Evolutionary conservation across 2,113 vertebrate genomes (phyloP).

Genomic region (Gnathonemus echidnorhynchus): DNA sequence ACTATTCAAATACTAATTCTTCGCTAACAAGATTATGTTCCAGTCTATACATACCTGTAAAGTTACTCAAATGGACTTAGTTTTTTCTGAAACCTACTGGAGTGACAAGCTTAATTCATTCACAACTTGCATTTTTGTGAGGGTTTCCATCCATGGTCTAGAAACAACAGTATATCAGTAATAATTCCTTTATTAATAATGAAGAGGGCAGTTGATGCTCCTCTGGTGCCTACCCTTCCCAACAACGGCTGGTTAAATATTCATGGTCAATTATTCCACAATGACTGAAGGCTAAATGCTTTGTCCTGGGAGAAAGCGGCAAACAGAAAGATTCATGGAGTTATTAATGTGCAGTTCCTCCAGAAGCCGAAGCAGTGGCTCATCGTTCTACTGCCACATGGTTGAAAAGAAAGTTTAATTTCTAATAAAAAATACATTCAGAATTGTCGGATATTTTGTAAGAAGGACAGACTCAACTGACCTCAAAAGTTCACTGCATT

Average conservation of each 20-base stretch:
- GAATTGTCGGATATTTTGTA: neutral
- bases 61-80: neutral
- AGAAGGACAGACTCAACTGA: neutral
- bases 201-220: conserved; percentile 8
- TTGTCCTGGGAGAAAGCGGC: conserved; percentile 1
- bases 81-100: neutral
- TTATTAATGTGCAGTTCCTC: conserved; percentile 40
- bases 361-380: neutral
- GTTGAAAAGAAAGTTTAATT: conserved; percentile 14
- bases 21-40: neutral
- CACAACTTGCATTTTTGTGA: conserved; percentile 3
- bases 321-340: conserved; percentile 29
- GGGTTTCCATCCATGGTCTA: neutral
- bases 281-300: conserved; percentile 23
- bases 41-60: neutral
- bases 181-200: conserved; percentile 19
- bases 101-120: neutral
- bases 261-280: conserved; percentile 29
- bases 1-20: neutral
- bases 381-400: neutral
- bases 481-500: neutral
- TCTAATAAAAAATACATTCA: neutral
- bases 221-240: conserved; percentile 13
- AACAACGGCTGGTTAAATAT: conserved; percentile 20
- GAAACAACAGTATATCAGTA: neutral